Conservation (phyloP, 2,888 invertebrate genomes). For the Cylloceria caligata region DNA sequence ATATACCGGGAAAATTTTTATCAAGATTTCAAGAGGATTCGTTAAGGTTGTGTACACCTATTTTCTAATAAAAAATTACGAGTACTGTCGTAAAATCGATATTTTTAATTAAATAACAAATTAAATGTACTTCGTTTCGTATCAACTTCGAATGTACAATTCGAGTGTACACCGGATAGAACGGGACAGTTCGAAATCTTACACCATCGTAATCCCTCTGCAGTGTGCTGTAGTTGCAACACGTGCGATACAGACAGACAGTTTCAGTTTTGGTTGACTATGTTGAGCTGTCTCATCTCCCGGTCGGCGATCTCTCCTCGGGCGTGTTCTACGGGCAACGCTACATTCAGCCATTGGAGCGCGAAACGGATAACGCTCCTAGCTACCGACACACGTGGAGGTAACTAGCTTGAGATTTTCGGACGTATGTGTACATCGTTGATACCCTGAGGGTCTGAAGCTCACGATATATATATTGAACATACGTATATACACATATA, state of each 20-base stretch:
- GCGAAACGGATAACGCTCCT: slow-evolving; percentile 45
- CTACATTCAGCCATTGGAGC: slow-evolving; percentile 31
- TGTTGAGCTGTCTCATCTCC: slow-evolving; percentile 8
- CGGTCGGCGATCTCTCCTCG: slow-evolving; percentile 38
- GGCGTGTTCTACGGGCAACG: slow-evolving; percentile 19
- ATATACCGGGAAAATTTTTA: background rate
- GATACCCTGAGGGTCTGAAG: background rate
- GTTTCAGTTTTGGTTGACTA: background rate
- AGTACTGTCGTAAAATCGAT: too few species aligned
- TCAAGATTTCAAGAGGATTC: too few species aligned
- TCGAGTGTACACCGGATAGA: too few species aligned
- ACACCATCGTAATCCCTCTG: too few species aligned
- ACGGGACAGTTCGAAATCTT: too few species aligned
- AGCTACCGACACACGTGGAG: background rate
- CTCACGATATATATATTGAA: background rate
- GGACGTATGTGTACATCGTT: background rate
- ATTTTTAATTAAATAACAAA: too few species aligned
- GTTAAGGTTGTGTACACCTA: too few species aligned
- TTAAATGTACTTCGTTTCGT: too few species aligned
- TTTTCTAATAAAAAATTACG: too few species aligned
- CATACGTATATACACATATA: background rate
- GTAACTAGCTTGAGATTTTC: slow-evolving; percentile 19
- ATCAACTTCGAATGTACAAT: too few species aligned
- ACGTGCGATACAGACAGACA: background rate
- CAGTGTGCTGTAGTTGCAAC: too few species aligned